Evolutionary conservation across 2,797 vertebrate species (phyloP), one percentile per base, ranked within the genome.

Genomic region (Betta splendens): DNA sequence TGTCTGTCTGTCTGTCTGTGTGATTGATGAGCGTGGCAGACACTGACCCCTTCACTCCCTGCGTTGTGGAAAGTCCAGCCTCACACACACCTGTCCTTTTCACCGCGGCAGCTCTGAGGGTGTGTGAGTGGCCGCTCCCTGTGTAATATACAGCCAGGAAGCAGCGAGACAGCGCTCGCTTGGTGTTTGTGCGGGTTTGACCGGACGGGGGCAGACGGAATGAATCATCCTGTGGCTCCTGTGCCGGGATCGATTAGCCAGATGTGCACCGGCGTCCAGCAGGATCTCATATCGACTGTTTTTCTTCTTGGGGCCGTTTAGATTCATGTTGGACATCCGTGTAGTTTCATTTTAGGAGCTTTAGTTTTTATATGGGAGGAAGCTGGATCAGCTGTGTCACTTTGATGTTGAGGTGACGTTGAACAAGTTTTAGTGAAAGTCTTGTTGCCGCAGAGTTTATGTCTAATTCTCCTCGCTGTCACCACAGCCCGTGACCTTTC

Each of bases 11-110:
- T n/a, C n/a, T n/a, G n/a, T n/a, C n/a, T n/a, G n/a, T n/a, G 11
- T 84, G 77, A 85, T 72, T 69, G 67, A 88, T 79, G 69, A 54
- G 17, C 21, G 42, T 57, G 61, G 81, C 69, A 50, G 73, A 83
- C 60, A 55, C 60, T 18, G 59, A 52, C 64, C 52, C 48, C 21
- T 36, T 43, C 62, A 55, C 47, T 48, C 43, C 67, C 43, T 13
- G 38, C 50, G 20, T 31, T 39, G 32, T 16, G 51, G 39, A 53
- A n/a, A 56, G 44, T 36, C 58, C 2, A 51, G 66, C 65, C 75
- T 73, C 51, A 25, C 61, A 42, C 49, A 57, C 72, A 74, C 80
- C 75, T 80, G 77, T 15, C 60, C 69, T 69, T 62, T 64, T 65
- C 38, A 8, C 33, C 16, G 7, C 37, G 25, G 32, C 55, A 35